These are phyloP conservation scores for Cyprinodon diabolis DNA, from an alignment of 2,797 vertebrate species.

Conservation along the genomic window DNA sequence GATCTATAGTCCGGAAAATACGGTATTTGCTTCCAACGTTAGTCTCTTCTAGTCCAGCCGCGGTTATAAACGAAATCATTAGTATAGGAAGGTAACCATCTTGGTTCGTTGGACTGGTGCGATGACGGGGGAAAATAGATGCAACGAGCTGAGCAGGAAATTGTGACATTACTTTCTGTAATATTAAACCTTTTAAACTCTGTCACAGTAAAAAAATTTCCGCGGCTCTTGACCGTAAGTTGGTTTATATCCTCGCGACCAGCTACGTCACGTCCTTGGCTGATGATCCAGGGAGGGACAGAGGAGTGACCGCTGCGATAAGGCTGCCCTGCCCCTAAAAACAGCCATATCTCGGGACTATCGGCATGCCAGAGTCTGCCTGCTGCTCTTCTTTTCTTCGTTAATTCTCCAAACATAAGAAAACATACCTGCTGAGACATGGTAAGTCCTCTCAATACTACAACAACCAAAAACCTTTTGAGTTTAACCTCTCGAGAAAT, in stretches of 20 bases:
- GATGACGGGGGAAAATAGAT: not conserved
- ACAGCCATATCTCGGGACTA: conserved; percentile 24
- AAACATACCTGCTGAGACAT: not conserved
- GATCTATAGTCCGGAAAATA: too few relatives aligned
- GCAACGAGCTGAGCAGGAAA: conserved; percentile 11
- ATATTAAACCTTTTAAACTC: conserved; percentile 6
- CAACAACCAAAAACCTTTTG: not conserved
- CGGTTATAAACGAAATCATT: not conserved
- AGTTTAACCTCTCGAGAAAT: too few relatives aligned
- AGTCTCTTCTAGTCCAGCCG: not conserved
- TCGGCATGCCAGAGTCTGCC: not conserved
- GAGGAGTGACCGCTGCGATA: conserved; percentile 42
- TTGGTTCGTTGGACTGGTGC: conserved; percentile 11
- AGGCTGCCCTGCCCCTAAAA: conserved; percentile 32
- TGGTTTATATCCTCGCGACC: conserved; percentile 18
- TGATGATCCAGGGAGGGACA: conserved; percentile 31
- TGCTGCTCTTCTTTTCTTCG: not conserved
- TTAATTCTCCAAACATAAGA: too few relatives aligned
- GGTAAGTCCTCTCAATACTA: conserved; percentile 16
- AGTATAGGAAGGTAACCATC: conserved; percentile 24
- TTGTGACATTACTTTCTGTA: rapidly evolving
- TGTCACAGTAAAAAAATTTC: not conserved
- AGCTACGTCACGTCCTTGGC: conserved; percentile 34
- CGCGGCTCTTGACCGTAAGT: not conserved
- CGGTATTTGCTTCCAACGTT: too few relatives aligned